phyloP scores from a whole-genome alignment of 2,888 invertebrate species.

The Esperia sulphurella region DNA sequence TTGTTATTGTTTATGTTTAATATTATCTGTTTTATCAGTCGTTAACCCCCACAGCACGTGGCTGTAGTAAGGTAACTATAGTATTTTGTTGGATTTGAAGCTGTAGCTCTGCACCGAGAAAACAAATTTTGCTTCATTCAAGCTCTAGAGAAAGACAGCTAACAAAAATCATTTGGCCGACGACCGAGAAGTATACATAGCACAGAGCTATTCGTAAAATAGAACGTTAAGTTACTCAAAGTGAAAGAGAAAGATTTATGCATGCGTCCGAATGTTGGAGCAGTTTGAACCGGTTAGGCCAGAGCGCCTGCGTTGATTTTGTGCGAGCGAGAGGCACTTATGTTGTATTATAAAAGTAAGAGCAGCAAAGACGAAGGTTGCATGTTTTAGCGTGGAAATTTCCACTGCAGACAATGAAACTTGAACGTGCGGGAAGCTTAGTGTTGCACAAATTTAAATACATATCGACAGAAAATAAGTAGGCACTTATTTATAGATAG shows the following conservation, averaged over 20 bases:
- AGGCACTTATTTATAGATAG: too few species aligned
- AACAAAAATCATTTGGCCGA: conserved; percentile 74
- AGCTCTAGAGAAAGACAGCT: conserved; percentile 78
- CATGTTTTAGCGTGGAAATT: conserved; percentile 76
- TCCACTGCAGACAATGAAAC: conserved; percentile 78
- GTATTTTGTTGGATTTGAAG: conserved; percentile 76
- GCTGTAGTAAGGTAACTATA: conserved; percentile 63
- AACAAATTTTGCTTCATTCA: conserved; percentile 74
- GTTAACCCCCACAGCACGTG: conserved; percentile 73
- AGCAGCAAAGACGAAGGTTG: conserved; percentile 60
- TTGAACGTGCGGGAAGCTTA: conserved; percentile 57
- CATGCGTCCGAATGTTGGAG: conserved; percentile 35
- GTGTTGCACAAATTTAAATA: conserved; percentile 26
- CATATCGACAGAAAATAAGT: conserved; percentile 20
- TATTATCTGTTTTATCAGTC: conserved; percentile 72
- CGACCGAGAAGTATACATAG: conserved; percentile 80
- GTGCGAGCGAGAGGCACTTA: conserved; percentile 51
- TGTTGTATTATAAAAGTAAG: conserved; percentile 32
- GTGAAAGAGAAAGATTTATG: conserved; percentile 57
- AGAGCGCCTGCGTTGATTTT: conserved; percentile 70
- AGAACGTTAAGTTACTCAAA: conserved; percentile 62
- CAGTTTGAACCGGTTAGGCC: conserved; percentile 58
- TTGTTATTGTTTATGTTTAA: conserved; percentile 57
- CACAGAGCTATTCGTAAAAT: conserved; percentile 78
- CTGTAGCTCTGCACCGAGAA: conserved; percentile 75